Percentiles rank a stretch among this genome's conserved stretches.
phyloP scores from a whole-genome alignment of 2,113 vertebrate genomes.

The Gavia stellata region DNA sequence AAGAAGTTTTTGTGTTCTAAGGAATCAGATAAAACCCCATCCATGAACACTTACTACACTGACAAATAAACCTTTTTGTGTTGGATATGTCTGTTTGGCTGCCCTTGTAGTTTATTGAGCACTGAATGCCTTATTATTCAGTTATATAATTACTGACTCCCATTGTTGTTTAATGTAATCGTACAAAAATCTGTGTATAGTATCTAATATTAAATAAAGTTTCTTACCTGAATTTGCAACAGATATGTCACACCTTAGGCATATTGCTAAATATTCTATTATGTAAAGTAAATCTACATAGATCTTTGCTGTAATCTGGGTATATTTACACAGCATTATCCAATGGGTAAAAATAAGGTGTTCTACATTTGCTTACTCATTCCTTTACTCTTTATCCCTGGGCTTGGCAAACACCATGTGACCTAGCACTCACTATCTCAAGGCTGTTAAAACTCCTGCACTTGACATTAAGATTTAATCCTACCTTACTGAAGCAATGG shows the following conservation, averaged over 20 bases:
- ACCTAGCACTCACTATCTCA: neutral
- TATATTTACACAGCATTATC: neutral
- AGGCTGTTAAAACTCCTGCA: neutral
- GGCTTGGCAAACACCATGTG: neutral
- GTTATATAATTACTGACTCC: neutral
- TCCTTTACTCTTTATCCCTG: neutral
- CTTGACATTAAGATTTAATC: neutral
- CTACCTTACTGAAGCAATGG: neutral
- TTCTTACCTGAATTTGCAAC: neutral
- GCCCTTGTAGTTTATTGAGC: neutral
- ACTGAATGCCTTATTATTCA: neutral
- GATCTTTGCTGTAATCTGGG: neutral
- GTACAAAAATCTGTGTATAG: neutral
- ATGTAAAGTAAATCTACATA: neutral
- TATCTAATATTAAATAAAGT: neutral
- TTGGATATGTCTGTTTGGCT: neutral
- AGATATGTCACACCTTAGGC: neutral
- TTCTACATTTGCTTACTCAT: neutral
- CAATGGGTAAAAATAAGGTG: neutral
- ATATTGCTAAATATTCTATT: neutral
- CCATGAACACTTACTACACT: neutral
- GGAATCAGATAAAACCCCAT: neutral
- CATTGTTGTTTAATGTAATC: neutral
- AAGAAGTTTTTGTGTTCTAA: neutral
- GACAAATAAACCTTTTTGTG: neutral